Evolutionary conservation across 2,113 vertebrate species (phyloP), one percentile per base, ranked within the genome.

Genomic region (Megaceryle maxima): DNA sequence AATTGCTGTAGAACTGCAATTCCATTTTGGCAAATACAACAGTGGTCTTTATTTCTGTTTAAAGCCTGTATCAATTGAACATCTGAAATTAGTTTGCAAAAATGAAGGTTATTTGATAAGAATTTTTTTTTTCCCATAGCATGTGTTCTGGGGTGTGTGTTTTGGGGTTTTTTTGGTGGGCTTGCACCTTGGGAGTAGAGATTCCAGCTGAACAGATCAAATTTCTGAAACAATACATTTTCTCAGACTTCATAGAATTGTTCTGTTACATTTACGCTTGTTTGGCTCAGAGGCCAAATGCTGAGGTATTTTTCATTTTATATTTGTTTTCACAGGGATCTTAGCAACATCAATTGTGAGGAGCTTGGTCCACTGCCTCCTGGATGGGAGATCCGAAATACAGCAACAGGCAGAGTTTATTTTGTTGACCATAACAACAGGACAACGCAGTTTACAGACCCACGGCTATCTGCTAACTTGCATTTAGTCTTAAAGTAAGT

Each of bases 381-480:
- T 91, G 99, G 99, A 98, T 99, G 99, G 99, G 99, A 99, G 98
- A 99, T 99, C 96, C 98, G 99, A 82, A 99, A 99, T 98, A 99
- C 99, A 7, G 99, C 99, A 57, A 99, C 99, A 29, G 99, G 99
- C 93, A 98, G 99, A 63, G 99, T 99, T 98, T 99, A 99, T 98
- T 99, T 99, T 94, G 99, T 99, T 63, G 99, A 99, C 98, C 99
- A 99, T 98, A 99, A 99, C 98, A 99, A 99, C 98, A 98, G 99
- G 88, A 99, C 99, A 72, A 99, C 99, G 63, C 99, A 99, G 95
- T 99, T 99, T 98, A 99, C 99, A 57, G 99, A 99, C 95, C 99
- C 99, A 29, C 98, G 99, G 62, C 98, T 99, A 39, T 99, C 99
- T 63, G 99, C 99, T 57, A 99, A 99, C 97, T 98, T 99, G 91